A percentile compares a stretch with the other conserved stretches of the same genome.
Conservation (phyloP, 1,140 invertebrate species). For the Cherax destructor region DNA sequence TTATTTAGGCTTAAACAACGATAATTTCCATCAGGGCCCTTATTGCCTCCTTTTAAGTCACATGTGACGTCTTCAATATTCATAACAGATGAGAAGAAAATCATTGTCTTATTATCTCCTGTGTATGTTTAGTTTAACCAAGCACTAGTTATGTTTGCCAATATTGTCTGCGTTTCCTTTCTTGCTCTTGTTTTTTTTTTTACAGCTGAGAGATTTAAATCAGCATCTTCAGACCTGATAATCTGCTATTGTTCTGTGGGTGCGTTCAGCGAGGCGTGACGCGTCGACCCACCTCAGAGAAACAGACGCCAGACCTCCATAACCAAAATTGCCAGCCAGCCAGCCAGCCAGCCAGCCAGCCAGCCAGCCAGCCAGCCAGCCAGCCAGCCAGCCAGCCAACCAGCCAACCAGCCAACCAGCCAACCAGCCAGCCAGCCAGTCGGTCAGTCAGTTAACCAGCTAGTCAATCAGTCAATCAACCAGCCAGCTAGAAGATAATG, state of each 20-base stretch:
- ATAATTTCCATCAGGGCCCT: no score
- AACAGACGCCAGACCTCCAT: not conserved
- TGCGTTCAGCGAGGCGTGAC: not conserved
- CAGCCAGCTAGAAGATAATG: not conserved
- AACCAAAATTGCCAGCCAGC: not conserved
- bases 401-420: not conserved
- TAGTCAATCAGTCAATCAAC: not conserved
- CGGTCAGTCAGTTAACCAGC: not conserved
- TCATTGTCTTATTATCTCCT: no score
- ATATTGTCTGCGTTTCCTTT: not conserved
- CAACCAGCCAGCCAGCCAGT: not conserved
- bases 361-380: not conserved
- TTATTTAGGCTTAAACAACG: no score
- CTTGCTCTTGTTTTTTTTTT: not conserved
- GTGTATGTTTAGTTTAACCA: not conserved
- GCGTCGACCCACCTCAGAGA: not conserved
- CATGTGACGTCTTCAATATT: no score
- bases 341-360: not conserved
- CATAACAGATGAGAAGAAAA: no score
- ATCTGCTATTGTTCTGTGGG: constrained; percentile 34
- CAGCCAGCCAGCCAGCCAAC: not conserved
- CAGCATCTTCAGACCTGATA: constrained; percentile 20
- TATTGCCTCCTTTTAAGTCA: no score
- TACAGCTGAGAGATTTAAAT: constrained; percentile 17
- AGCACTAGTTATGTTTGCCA: not conserved